Base-by-base conservation (phyloP, 2,888 invertebrate species). In the Drosophila ustulata region DNA sequence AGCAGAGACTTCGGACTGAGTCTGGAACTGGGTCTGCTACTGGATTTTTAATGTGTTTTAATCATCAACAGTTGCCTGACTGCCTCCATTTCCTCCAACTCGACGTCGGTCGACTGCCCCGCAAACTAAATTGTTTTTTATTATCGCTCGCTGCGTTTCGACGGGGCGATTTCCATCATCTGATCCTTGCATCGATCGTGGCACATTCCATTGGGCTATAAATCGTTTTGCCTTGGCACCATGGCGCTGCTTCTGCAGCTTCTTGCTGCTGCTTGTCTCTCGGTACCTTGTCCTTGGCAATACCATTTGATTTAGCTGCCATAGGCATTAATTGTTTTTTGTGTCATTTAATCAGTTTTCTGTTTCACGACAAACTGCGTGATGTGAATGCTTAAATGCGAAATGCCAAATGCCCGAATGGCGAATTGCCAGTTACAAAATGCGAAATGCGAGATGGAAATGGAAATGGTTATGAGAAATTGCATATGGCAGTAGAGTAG, bases 11-110 rank as follows among this genome's bases (percentile, higher is more conserved):
- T 7, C 0, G 4, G 11, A 11, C 18, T 59, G 32, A 9, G 30
- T 18, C 46, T 55, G 37, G 13, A 32, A 52, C 69, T 53, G 52
- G 23, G 55, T 49, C 77, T 73, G 91, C 92, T 91, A 91, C 91
- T 88, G 91, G 90, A 91, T 87, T 91, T 92, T 91, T 91, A 92
- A 92, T 92, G 92, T 92, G 91, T 92, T 92, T 92, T 92, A 91
- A 91, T 92, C 92, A 91, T 89, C 90, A 72, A 68, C 70, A 78
- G 79, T 78, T 67, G 68, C 61, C 70, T 51, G 53, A 46, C 55
- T 59, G 53, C 51, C 50, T 28, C 41, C 6, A 18, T n/a, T 9
- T 28, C 9, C 47, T 61, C 39, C 34, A 45, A 18, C 25, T 11
- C 9, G 34, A 11, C 34, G 30, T 9, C 18, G 13, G 32, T 45